Evolutionary conservation across 2,113 vertebrate genomes (phyloP).

Genomic region (Dromiciops gliroides): DNA sequence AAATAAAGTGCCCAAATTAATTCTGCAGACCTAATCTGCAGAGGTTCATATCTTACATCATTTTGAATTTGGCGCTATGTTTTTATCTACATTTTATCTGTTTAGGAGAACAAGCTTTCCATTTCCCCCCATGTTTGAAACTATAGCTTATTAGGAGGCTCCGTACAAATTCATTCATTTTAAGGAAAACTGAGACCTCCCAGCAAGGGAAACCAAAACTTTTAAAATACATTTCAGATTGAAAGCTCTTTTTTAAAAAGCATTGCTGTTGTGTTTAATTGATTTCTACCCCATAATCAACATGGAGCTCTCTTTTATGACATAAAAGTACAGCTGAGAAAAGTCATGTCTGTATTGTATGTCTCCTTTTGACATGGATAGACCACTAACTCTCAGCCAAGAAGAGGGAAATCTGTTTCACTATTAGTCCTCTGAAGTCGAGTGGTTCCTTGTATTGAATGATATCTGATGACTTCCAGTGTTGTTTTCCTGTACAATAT

Average conservation of each 20-base stretch:
- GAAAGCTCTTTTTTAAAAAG: neutral
- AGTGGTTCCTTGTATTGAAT: neutral
- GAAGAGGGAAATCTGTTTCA: neutral
- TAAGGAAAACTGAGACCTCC: neutral
- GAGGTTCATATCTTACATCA: constrained; percentile 65
- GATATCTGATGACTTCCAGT: neutral
- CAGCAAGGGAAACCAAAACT: neutral
- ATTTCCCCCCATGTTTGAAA: neutral
- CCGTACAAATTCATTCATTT: neutral
- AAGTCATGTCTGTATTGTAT: neutral
- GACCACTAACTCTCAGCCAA: neutral
- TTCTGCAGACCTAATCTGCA: constrained; percentile 9
- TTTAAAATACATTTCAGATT: neutral
- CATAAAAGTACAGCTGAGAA: neutral
- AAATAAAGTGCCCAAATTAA: constrained; percentile 76
- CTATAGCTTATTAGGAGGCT: neutral
- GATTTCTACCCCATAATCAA: neutral
- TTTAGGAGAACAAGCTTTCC: constrained; percentile 68
- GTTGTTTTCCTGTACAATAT: neutral
- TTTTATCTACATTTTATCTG: constrained; percentile 71
- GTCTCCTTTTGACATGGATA: neutral
- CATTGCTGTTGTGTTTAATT: neutral
- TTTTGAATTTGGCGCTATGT: constrained; percentile 58
- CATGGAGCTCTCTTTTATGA: neutral
- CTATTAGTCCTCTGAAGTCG: neutral